A percentile compares a stretch with the other conserved stretches of the same genome.
These are phyloP conservation scores for Oreotrochilus melanogaster DNA, from an alignment of 2,113 vertebrate species.

Conservation along the genomic window DNA sequence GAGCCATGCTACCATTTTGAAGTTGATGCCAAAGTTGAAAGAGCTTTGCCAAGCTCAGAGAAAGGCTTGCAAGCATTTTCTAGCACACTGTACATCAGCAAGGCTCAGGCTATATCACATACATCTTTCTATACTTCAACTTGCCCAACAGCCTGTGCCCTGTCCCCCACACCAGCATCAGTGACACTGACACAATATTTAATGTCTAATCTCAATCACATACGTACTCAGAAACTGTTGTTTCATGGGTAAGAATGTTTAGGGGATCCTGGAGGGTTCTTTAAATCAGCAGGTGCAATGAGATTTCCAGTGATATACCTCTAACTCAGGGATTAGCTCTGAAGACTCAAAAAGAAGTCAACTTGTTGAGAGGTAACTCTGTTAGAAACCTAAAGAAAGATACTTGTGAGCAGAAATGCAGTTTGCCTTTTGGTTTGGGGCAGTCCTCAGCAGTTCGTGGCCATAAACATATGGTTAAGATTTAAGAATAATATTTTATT, in stretches of 20 bases:
- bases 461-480: not conserved
- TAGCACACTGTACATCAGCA: not conserved
- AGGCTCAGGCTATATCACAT: not conserved
- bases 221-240: not conserved
- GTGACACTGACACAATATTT: not conserved
- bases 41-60: not conserved
- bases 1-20: not conserved
- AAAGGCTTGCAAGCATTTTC: not conserved
- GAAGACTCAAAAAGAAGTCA: not conserved
- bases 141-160: not conserved
- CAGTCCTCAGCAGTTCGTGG: not conserved
- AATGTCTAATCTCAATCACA: not conserved
- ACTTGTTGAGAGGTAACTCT: not conserved
- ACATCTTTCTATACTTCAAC: not conserved
- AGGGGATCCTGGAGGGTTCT: not conserved
- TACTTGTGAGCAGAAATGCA: not conserved
- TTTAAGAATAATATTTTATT: not conserved
- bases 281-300: not conserved
- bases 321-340: not conserved
- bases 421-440: not conserved
- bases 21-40: not conserved
- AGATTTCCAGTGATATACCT: not conserved
- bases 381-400: not conserved
- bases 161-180: not conserved
- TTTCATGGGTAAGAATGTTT: not conserved